phyloP scores from a whole-genome alignment of 2,113 vertebrate species.

The Copsychus sechellarum region DNA sequence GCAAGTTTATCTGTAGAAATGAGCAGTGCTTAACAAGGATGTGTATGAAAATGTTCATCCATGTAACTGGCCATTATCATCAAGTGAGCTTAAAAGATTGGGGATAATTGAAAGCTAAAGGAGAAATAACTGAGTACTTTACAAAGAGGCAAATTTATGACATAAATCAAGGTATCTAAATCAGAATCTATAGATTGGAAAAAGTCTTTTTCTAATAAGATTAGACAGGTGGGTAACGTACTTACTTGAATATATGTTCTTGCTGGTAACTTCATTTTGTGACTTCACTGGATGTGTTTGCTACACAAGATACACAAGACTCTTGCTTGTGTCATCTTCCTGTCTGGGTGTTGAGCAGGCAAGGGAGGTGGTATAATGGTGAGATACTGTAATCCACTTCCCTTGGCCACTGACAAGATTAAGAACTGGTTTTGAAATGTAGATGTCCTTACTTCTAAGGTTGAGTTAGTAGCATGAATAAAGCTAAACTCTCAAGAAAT shows the following conservation, averaged over 20 bases:
- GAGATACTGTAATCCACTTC: background rate
- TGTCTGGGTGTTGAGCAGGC: background rate
- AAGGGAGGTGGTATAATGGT: background rate
- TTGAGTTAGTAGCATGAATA: background rate
- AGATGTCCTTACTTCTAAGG: background rate
- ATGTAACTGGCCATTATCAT: background rate
- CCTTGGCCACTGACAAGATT: background rate
- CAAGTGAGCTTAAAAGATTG: background rate
- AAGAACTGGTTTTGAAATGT: background rate
- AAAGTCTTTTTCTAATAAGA: background rate
- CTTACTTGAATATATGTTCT: background rate
- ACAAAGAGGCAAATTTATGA: background rate
- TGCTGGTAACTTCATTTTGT: background rate
- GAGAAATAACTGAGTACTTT: background rate
- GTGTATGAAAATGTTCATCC: background rate
- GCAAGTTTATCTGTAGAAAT: background rate
- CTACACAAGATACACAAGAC: accelerated
- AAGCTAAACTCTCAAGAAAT: background rate
- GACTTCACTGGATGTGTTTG: background rate
- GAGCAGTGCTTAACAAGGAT: background rate
- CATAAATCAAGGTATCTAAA: background rate
- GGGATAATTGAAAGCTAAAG: background rate
- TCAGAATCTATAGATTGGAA: background rate
- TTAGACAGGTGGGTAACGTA: background rate
- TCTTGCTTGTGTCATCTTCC: background rate